Evolutionary conservation across 2,113 vertebrate genomes (phyloP), one percentile per base, ranked within the genome.

Genomic region (Gambusia holbrooki): DNA sequence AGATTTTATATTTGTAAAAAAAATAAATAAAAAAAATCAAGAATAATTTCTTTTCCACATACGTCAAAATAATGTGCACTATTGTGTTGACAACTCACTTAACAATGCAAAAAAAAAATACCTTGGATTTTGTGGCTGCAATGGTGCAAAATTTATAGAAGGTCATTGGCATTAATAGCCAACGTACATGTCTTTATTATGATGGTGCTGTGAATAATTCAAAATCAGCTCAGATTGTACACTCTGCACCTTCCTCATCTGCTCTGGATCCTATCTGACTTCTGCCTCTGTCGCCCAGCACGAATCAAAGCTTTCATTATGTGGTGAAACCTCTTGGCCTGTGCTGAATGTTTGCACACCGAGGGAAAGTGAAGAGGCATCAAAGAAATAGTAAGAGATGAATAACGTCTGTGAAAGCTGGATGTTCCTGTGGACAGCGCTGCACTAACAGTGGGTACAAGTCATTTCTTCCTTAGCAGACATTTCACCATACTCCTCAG

Each of bases 301-400:
- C 91, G 88, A 93, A 93, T 93, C 92, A 93, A 92, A 91, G 81
- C 83, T 84, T 87, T 90, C 87, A 87, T 91, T 88, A 85, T 83
- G 78, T 45, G 89, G 82, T 79, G 89, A 92, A 90, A 90, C 79
- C 29, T 75, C 88, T 83, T 74, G 79, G 85, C 84, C 79, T 79
- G 73, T 27, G 71, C 84, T 66, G 83, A 78, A 73, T 77, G 76
- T 42, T 78, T 74, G 68, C 71, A 72, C 80, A 66, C 84, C 30
- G 17, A 83, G 75, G 88, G 86, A 90, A 90, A 91, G 86, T 79
- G 92, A 90, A 86, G 89, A 90, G 81, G 81, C 81, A 71, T 48
- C 37, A 79, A 83, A 85, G 85, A 88, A 87, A 87, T 76, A 77
- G 89, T 67, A 88, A 89, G 87, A 90, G 92, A 91, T 70, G 60